A percentile compares a stretch with the other conserved stretches of the same genome.
Evolutionary conservation across 1,140 invertebrate genomes (phyloP).

Genomic region (Magallana ariakensis): DNA sequence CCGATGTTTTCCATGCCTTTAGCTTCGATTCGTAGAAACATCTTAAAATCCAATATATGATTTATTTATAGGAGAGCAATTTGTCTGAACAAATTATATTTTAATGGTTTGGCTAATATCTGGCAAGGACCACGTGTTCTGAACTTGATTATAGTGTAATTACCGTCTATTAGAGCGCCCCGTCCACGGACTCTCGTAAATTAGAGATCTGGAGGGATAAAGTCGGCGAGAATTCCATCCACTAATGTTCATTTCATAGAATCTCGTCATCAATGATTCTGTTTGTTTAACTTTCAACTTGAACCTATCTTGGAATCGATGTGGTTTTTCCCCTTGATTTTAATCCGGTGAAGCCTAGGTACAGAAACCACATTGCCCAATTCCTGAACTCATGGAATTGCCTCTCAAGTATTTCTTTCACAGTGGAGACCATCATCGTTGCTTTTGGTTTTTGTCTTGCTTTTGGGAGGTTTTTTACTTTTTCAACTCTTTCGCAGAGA

Average conservation of each 20-base stretch:
- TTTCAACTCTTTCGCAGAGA: not conserved
- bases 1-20: too few relatives aligned
- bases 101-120: slow-evolving; percentile 17
- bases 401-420: slow-evolving; percentile 35
- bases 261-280: slow-evolving; percentile 32
- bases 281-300: slow-evolving; percentile 38
- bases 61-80: slow-evolving; percentile 10
- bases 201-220: slow-evolving; percentile 19
- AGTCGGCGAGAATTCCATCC: not conserved
- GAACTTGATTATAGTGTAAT: not conserved
- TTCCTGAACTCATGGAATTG: slow-evolving; percentile 23
- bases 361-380: slow-evolving; percentile 27
- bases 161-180: slow-evolving; percentile 28
- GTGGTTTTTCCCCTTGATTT: slow-evolving; percentile 23
- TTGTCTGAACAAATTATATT: slow-evolving; percentile 32
- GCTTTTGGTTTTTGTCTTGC: slow-evolving; percentile 23
- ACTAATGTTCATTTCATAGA: slow-evolving; percentile 32
- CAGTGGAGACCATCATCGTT: slow-evolving; percentile 30
- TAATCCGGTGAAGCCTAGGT: not conserved
- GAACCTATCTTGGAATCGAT: slow-evolving; percentile 30
- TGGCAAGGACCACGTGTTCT: slow-evolving; percentile 21
- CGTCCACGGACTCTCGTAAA: slow-evolving; percentile 25
- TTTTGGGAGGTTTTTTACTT: slow-evolving; percentile 15
- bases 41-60: not conserved
- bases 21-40: too few relatives aligned